A percentile compares a stretch with the other conserved stretches of the same genome.
phyloP scores from a whole-genome alignment of 2,113 vertebrate genomes.

The Furnarius figulus region DNA sequence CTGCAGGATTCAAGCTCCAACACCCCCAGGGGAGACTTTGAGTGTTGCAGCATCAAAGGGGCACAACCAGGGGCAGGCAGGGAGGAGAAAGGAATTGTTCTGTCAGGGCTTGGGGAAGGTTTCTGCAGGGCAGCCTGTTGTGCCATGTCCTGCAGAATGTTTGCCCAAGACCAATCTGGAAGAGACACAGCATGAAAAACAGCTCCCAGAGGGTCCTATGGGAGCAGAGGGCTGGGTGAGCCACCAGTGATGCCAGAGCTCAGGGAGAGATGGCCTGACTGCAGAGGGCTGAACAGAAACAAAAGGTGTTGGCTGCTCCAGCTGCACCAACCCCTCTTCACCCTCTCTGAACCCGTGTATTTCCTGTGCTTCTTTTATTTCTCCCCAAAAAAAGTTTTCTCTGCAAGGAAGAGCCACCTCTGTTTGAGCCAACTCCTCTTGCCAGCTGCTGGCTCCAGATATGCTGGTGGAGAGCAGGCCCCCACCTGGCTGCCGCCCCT shows the following conservation, averaged over 20 bases:
- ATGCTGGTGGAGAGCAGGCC: not conserved
- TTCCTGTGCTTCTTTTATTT: not conserved
- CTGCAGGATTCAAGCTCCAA: not conserved
- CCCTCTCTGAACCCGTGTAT: accelerated
- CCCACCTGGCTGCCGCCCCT: not conserved
- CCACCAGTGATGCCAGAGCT: not conserved
- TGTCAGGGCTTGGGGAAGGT: not conserved
- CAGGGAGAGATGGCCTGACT: not conserved
- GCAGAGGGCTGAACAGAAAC: not conserved
- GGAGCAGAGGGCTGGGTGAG: not conserved
- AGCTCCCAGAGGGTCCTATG: not conserved
- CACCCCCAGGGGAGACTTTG: accelerated
- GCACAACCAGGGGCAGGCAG: not conserved
- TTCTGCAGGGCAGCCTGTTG: not conserved
- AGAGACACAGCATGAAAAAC: accelerated
- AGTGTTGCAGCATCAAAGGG: not conserved
- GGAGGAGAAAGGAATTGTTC: not conserved
- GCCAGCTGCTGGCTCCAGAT: slow-evolving; percentile 16
- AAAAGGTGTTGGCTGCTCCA: not conserved
- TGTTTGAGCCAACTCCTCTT: accelerated
- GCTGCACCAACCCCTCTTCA: not conserved
- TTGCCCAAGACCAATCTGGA: not conserved
- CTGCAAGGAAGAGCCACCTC: not conserved
- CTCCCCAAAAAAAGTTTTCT: not conserved
- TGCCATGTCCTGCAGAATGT: not conserved